Conservation (phyloP, 2,797 vertebrate species). For the Podargus strigoides region DNA sequence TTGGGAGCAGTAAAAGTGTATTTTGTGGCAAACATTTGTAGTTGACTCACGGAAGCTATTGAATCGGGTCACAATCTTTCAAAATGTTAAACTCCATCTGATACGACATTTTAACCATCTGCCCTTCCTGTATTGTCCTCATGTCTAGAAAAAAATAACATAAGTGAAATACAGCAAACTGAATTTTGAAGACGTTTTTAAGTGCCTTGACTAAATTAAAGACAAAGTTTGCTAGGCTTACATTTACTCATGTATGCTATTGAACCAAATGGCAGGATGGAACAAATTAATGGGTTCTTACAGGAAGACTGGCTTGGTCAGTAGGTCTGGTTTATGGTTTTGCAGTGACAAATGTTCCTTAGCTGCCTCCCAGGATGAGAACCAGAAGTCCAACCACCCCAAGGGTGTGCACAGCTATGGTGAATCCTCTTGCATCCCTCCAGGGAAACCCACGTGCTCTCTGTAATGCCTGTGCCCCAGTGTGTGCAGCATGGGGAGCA, state of each 20-base stretch:
- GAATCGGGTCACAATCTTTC: neutral
- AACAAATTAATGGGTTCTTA: neutral
- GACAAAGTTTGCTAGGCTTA: neutral
- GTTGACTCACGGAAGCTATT: neutral
- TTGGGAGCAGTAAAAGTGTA: neutral
- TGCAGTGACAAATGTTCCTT: too few species aligned
- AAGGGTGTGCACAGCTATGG: too few species aligned
- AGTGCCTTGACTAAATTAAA: neutral
- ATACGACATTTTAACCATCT: neutral
- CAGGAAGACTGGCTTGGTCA: neutral
- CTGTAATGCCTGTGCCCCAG: too few species aligned
- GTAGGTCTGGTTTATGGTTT: neutral
- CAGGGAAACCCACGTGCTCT: too few species aligned
- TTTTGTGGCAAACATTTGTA: neutral
- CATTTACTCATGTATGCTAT: neutral
- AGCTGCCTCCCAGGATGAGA: too few species aligned
- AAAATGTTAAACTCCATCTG: neutral
- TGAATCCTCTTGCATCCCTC: too few species aligned
- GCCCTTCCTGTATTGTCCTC: neutral
- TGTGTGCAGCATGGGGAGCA: too few species aligned
- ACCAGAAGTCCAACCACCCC: too few species aligned
- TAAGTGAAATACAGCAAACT: neutral
- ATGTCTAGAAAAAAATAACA: neutral
- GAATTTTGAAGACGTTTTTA: neutral
- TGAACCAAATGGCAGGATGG: neutral